Evolutionary conservation across 2,797 vertebrate genomes (phyloP), one percentile per base, ranked within the genome.

Genomic region (Microhierax caerulescens): DNA sequence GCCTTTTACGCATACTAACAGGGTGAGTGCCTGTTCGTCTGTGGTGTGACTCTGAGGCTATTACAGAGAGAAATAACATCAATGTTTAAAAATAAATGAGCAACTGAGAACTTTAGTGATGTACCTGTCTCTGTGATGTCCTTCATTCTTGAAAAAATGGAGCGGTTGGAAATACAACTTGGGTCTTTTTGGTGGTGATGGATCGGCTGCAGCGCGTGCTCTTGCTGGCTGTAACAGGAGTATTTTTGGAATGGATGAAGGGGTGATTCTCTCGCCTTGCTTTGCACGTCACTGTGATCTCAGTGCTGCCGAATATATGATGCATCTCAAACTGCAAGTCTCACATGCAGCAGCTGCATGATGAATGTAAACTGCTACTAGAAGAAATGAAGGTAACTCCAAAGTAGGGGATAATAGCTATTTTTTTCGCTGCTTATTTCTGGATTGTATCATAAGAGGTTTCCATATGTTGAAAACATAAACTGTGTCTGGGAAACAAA

Each of bases 211-310:
- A 91, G 84, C 3, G 59, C 1, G n/a, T 83, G 85, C 83, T 92
- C 74, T 56, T 28, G 20, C 75, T 88, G 87, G 72, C 91, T 69
- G 89, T 80, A 82, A n/a, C 56, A 84, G 87, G 73, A 95, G 51
- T 90, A 81, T 89, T 88, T 95, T 96, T 67, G 93, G 93, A 92
- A 88, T 53, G 87, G 76, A 91, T 80, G 84, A 80, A 93, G 73
- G 74, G 92, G 90, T 67, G 92, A 96, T 95, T 91, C 93, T 96
- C 87, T 76, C 68, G 84, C 77, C 84, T 83, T 43, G 92, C 85
- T 74, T 88, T 85, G 87, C 90, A 91, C 92, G 90, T 96, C 95
- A 96, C 85, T 94, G 77, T 96, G 93, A 96, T 88, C 95, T 96
- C 96, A 91, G 67, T 51, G 74, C 90, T 96, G 96, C 90, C 21